These are phyloP conservation scores for Ceramica pisi DNA, from an alignment of 2,888 invertebrate species.

Conservation along the genomic window DNA sequence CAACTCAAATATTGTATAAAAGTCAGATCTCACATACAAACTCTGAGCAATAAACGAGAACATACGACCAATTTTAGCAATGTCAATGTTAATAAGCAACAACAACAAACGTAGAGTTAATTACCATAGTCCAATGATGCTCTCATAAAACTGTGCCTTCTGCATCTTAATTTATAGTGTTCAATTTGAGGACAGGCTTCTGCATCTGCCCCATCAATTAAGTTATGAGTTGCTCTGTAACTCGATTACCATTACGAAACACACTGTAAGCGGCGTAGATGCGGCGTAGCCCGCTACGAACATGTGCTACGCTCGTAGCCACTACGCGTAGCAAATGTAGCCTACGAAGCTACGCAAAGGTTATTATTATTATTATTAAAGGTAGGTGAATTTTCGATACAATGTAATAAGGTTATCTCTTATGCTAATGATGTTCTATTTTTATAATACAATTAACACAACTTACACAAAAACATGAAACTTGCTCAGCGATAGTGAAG, in stretches of 20 bases:
- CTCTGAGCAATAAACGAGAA: too few species aligned
- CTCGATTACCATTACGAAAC: neutral
- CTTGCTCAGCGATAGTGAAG: neutral
- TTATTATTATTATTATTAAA: too few species aligned
- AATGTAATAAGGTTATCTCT: too few species aligned
- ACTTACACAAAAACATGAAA: too few species aligned
- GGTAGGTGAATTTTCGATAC: too few species aligned
- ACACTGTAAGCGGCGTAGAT: neutral
- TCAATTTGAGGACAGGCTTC: neutral
- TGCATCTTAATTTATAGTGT: neutral
- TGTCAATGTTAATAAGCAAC: too few species aligned
- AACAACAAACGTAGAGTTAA: too few species aligned
- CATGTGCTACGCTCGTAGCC: constrained; percentile 1
- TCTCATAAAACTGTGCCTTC: neutral
- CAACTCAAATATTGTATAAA: too few species aligned
- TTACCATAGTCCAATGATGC: neutral
- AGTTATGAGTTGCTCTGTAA: neutral
- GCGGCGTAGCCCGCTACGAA: neutral
- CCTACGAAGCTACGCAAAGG: neutral
- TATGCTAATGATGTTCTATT: too few species aligned
- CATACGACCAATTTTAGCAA: too few species aligned
- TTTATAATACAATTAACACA: too few species aligned
- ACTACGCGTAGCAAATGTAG: neutral
- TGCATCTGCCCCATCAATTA: neutral
- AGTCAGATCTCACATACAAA: too few species aligned